Percentiles rank a stretch among this genome's conserved stretches.
Conservation (phyloP, 2,113 vertebrate genomes). For the Oophaga pumilio region DNA sequence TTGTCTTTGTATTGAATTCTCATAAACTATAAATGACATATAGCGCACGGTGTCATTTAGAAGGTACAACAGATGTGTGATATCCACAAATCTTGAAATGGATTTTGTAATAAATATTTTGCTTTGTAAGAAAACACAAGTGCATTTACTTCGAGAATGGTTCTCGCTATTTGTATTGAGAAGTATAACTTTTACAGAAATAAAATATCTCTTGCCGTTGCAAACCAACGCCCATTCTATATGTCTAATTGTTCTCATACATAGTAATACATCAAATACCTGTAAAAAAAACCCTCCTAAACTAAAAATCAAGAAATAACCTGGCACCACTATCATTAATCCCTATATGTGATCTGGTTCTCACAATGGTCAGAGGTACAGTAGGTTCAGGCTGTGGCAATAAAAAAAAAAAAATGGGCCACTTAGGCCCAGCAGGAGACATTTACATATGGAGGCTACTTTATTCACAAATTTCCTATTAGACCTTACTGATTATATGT, state of each 20-base stretch:
- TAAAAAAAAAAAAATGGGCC: neutral
- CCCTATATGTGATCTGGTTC: neutral
- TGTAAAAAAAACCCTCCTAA: neutral
- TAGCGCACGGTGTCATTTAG: constrained; percentile 47
- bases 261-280: neutral
- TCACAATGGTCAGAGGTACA: neutral
- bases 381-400: neutral
- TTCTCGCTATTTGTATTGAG: neutral
- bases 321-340: neutral
- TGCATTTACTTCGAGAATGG: constrained; percentile 1
- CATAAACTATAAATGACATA: constrained; percentile 24
- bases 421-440: neutral
- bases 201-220: neutral
- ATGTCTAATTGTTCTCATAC: neutral
- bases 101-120: constrained; percentile 16
- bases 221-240: neutral
- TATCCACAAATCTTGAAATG: constrained; percentile 5
- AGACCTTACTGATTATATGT: neutral
- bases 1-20: neutral
- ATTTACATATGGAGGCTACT: too few relatives aligned
- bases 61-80: neutral
- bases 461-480: too few relatives aligned
- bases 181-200: constrained; percentile 6
- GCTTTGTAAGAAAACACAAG: neutral
- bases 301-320: neutral